Base-by-base conservation (phyloP, 37 sponge, comb jelly and placozoan genomes). In the Axinella damicornis region DNA sequence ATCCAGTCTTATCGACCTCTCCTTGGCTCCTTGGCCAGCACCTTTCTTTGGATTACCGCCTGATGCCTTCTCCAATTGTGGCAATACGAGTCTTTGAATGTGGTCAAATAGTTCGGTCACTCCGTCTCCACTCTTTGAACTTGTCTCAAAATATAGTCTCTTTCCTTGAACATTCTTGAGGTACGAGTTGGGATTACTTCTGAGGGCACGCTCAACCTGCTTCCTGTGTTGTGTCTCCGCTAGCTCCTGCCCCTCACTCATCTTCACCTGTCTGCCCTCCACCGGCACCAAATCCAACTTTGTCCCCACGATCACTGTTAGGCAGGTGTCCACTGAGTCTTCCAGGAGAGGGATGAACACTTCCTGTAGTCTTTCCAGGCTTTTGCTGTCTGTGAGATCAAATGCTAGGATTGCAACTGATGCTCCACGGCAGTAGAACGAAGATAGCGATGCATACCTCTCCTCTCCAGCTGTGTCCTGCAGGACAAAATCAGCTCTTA, bases 391-490 rank as follows among this genome's bases (percentile, higher is more conserved):
- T 5, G 96, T 96, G 56, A 96, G 78, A 75, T 90, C 91, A 81
- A 89, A 90, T 4, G 92, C 94, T 65, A 96, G 65, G 19, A 96
- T 91, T 28, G 97, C 97, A 16, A 94, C 97, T 17, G 86, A 73
- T 56, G 97, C 92, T 19, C 83, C 87, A 32, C 97, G 92, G 75
- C 95, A 91, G 66, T 93, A 96, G 55, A 96, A 94, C 0, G 95
- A 79, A 38, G 90, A 91, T 30, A 93, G 80, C 21, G 92, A 69
- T 2, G 92, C 94, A 80, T 88, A 96, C 54, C 79, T 88, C 83
- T 96, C 96, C 63, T 96, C 96, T 22, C 96, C 96, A 59, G 96
- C 96, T 59, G 96, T 96, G 71, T 96, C 96, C 94, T 93, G 55
- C 19, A 67, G 28, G 60, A n/a, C n/a, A n/a, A n/a, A n/a, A n/a